phyloP scores from a whole-genome alignment of 1,140 invertebrate species.

The Drosophila sp. region DNA sequence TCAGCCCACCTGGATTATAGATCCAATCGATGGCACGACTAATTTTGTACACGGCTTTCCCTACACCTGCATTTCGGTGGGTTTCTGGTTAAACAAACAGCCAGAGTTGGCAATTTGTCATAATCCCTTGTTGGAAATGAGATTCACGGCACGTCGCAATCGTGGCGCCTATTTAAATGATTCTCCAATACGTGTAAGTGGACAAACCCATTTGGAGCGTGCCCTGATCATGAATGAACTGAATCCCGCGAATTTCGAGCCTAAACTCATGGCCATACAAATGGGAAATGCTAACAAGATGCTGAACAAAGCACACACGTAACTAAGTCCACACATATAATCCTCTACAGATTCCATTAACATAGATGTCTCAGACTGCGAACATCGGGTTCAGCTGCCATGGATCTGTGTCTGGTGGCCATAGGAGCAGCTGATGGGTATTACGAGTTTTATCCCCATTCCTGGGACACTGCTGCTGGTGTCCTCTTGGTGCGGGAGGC shows the following conservation, averaged over 20 bases:
- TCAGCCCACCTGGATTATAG: slow-evolving; percentile 98
- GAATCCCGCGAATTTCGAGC: neutral
- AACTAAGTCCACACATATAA: neutral
- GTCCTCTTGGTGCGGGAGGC: slow-evolving; percentile 94
- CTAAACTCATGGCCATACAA: neutral
- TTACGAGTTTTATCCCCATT: slow-evolving; percentile 94
- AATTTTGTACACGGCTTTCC: slow-evolving; percentile 94
- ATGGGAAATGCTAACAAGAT: neutral
- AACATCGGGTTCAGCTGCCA: slow-evolving; percentile 93
- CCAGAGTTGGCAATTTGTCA: slow-evolving; percentile 92
- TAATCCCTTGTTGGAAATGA: slow-evolving; percentile 93
- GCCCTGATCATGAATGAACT: slow-evolving; percentile 15
- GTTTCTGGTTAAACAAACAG: slow-evolving; percentile 88
- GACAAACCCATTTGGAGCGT: neutral
- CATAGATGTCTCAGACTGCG: slow-evolving; percentile 87
- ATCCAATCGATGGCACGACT: slow-evolving; percentile 94
- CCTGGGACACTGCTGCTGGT: slow-evolving; percentile 95
- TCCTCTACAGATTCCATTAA: neutral
- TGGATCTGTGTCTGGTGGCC: slow-evolving; percentile 96
- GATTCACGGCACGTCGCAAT: slow-evolving; percentile 25
- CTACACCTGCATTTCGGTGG: slow-evolving; percentile 91
- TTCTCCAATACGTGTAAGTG: neutral
- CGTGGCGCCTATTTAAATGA: slow-evolving; percentile 28
- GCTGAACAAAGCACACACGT: slow-evolving; percentile 7
- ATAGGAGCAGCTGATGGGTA: slow-evolving; percentile 93